Percentiles rank a stretch among this genome's conserved stretches.
phyloP scores from a whole-genome alignment of 2,888 invertebrate species.

The Cremastinae sp. region DNA sequence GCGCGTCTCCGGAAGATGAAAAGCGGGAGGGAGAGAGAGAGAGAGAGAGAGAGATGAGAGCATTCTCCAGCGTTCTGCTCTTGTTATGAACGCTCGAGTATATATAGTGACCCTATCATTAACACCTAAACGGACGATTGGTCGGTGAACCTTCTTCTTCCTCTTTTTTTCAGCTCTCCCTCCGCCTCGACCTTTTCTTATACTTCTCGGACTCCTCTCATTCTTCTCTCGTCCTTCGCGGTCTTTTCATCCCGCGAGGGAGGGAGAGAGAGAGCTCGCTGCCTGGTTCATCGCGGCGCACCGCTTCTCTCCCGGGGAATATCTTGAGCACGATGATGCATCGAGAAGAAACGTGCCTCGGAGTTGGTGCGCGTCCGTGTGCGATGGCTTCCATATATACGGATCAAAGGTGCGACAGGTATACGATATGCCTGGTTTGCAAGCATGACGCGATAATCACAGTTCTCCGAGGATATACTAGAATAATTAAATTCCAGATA shows the following conservation, averaged over 20 bases:
- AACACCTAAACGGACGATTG: constrained; percentile 77
- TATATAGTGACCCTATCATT: constrained; percentile 77
- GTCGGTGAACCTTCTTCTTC: constrained; percentile 61
- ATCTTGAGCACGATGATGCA: constrained; percentile 44
- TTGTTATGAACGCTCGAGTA: constrained; percentile 72
- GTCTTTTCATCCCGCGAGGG: constrained; percentile 56
- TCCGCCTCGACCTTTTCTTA: constrained; percentile 27
- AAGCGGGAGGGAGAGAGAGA: constrained; percentile 31
- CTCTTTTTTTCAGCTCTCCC: constrained; percentile 46
- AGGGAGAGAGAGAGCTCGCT: constrained; percentile 50
- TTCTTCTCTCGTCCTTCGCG: constrained; percentile 16
- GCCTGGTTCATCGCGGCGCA: constrained; percentile 34
- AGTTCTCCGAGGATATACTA: constrained; percentile 69
- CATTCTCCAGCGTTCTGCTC: constrained; percentile 63
- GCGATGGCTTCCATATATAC: constrained; percentile 61
- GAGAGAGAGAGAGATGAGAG: constrained; percentile 38
- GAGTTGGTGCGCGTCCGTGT: constrained; percentile 38
- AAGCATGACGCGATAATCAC: constrained; percentile 77
- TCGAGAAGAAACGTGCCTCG: constrained; percentile 47
- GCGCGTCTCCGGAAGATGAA: constrained; percentile 48
- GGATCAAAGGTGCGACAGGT: constrained; percentile 74
- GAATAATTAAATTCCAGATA: constrained; percentile 77
- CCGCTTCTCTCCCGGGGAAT: constrained; percentile 16
- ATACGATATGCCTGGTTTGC: constrained; percentile 76
- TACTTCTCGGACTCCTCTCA: constrained; percentile 11